Conservation (phyloP, 2,113 vertebrate species). For the Sturnira hondurensis region DNA sequence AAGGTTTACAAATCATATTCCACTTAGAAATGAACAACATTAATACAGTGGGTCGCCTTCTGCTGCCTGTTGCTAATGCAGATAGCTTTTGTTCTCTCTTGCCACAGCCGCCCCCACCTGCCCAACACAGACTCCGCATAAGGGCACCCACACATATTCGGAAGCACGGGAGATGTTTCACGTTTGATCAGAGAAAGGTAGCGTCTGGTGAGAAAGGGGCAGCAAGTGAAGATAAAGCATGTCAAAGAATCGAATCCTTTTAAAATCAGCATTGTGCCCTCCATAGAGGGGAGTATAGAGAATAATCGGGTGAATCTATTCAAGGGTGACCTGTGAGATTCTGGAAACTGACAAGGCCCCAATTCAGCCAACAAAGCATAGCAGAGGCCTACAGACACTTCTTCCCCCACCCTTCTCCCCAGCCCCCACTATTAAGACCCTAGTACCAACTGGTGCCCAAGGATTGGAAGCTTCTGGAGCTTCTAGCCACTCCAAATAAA, state of each 20-base stretch:
- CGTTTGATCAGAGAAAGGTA: not conserved
- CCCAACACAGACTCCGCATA: not conserved
- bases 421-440: not conserved
- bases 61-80: not conserved
- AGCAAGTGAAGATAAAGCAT: not conserved
- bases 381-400: not conserved
- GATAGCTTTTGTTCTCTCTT: not conserved
- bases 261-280: not conserved
- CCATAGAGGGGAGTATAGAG: not conserved
- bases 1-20: not conserved
- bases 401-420: not conserved
- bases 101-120: not conserved
- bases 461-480: not conserved
- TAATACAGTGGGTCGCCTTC: not conserved
- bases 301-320: not conserved
- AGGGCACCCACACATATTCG: not conserved
- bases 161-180: not conserved
- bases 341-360: not conserved
- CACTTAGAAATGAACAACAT: not conserved
- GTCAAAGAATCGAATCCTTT: not conserved
- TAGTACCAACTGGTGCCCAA: not conserved
- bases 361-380: not conserved
- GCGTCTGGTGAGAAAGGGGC: not conserved
- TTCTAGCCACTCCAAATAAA: not conserved
- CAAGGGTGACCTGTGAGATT: not conserved